Evolutionary conservation across 1,140 invertebrate species (phyloP), one percentile per base, ranked within the genome.

Genomic region (Eupeodes corollae): DNA sequence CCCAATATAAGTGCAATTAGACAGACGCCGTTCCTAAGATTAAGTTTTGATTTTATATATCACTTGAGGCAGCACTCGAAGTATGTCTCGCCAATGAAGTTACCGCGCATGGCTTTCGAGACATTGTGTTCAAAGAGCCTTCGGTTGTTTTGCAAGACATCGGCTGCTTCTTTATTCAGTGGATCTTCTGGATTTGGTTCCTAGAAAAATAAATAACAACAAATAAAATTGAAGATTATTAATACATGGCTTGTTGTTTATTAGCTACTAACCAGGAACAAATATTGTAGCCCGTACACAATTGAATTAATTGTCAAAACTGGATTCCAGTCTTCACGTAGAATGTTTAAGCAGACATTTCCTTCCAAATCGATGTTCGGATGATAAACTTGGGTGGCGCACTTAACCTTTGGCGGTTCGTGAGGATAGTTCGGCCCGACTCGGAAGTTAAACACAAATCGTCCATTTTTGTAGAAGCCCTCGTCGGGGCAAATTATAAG

Each of bases 171-270:
- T 76, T 98, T 98, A 69, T 98, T 98, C 46, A 98, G 68, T 21
- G 94, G 95, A 76, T 98, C 95, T 74, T 98, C 94, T 13, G 94
- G 91, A 74, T 98, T 98, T 40, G 95, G 95, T 75, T 98, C 95
- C 90, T 93, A 57, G n/a, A n/a, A 26, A 65, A 69, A 49, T 49
- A 48, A 47, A 52, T 41, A 19, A 51, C 46, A 35, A 43, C 8
- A 14, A 31, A 30, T 8, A 16, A 14, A 32, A 11, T 14, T 40
- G 33, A 11, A 42, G 42, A 15, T 19, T 14, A 44, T 21, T 40
- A 38, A 42, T n/a, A n/a, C n/a, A 42, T 45, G 9, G 35, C 9
- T 8, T 18, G 10, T 3, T 45, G 19, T 3, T 13, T 12, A 12
- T 19, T 26, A 46, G 34, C n/a, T 45, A 73, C 78, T 78, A 78